Evolutionary conservation across 2,888 invertebrate genomes (phyloP).

Genomic region (Aphodius sticticus): DNA sequence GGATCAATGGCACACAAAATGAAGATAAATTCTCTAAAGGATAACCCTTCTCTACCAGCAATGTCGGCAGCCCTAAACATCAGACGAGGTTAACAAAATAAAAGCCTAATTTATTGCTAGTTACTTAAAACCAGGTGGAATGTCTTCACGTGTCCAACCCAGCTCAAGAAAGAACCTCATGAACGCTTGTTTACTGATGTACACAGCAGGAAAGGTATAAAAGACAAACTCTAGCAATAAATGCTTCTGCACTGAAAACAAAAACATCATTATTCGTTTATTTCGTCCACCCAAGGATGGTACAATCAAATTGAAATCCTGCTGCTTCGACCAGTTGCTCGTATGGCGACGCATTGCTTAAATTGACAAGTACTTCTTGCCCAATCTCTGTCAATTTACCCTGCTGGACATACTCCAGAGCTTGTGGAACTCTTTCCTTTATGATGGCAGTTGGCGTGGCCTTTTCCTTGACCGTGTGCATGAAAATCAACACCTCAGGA

Average conservation of each 20-base stretch:
- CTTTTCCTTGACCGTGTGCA: constrained; percentile 10
- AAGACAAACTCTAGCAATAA: constrained; percentile 66
- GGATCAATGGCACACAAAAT: constrained; percentile 74
- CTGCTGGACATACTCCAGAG: constrained; percentile 44
- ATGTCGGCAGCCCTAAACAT: constrained; percentile 66
- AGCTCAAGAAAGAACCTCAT: constrained; percentile 64
- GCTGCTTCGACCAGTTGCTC: constrained; percentile 52
- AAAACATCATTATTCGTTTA: neutral
- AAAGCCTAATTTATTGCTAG: neutral
- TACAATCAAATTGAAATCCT: constrained; percentile 50
- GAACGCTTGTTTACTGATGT: constrained; percentile 66
- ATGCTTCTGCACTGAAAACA: constrained; percentile 64
- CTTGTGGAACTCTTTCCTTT: constrained; percentile 31
- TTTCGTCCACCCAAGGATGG: neutral
- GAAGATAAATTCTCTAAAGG: constrained; percentile 66
- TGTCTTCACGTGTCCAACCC: constrained; percentile 64
- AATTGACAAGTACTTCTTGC: constrained; percentile 47
- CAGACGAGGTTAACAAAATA: neutral
- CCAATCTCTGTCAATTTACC: constrained; percentile 51
- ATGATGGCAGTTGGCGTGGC: constrained; percentile 11
- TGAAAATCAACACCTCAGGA: constrained; percentile 52
- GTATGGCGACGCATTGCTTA: constrained; percentile 45
- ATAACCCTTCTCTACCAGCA: constrained; percentile 62
- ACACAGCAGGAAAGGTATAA: constrained; percentile 65
- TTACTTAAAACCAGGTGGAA: constrained; percentile 62